A percentile compares a stretch with the other conserved stretches of the same genome.
phyloP scores from a whole-genome alignment of 2,888 invertebrate species.

The Sarcophaga rosellei region DNA sequence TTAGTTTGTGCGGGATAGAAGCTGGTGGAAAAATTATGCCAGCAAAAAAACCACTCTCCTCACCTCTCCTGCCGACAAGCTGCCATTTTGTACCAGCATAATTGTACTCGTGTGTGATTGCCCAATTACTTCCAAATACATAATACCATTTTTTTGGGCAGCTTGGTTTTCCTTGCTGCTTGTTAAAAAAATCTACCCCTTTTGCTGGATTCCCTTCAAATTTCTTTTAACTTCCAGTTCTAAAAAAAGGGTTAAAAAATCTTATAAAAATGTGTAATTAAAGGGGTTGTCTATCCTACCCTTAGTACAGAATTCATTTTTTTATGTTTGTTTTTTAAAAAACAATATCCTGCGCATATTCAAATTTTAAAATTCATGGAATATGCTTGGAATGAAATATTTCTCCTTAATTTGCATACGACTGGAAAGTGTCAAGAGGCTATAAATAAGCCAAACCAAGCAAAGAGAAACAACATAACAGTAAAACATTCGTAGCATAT shows the following conservation, averaged over 20 bases:
- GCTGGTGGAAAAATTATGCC: too few relatives aligned
- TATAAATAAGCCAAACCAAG: conserved; percentile 68
- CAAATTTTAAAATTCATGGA: conserved; percentile 76
- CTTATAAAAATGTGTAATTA: neutral
- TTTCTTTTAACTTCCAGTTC: neutral
- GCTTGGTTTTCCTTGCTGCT: too few relatives aligned
- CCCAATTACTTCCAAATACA: too few relatives aligned
- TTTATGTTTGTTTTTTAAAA: neutral
- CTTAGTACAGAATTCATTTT: neutral
- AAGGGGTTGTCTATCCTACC: conserved; percentile 13
- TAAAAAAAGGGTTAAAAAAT: conserved; percentile 58
- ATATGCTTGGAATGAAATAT: conserved; percentile 59
- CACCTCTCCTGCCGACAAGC: too few relatives aligned
- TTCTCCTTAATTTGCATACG: conserved; percentile 50
- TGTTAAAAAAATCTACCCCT: neutral
- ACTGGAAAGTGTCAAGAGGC: neutral
- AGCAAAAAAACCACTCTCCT: too few relatives aligned
- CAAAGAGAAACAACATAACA: conserved; percentile 54
- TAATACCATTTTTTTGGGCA: too few relatives aligned
- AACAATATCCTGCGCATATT: conserved; percentile 75
- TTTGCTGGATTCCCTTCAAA: neutral
- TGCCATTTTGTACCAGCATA: too few relatives aligned
- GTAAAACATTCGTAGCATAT: conserved; percentile 31
- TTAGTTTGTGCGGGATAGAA: too few relatives aligned
- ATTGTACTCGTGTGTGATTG: too few relatives aligned